phyloP scores from a whole-genome alignment of 2,888 invertebrate genomes.

The Cephalotes varians region DNA sequence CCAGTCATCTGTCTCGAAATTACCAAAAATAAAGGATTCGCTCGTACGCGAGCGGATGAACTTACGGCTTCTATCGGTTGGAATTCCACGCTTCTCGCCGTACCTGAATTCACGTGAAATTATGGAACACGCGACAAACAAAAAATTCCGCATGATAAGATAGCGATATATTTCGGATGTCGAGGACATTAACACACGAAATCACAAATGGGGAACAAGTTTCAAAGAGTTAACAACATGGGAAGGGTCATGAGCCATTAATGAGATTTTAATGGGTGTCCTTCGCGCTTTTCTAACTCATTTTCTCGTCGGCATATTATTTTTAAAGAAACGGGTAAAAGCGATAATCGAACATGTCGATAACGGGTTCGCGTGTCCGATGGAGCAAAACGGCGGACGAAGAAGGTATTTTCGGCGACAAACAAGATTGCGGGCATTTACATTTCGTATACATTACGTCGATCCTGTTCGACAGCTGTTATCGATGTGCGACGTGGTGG shows the following conservation, averaged over 20 bases:
- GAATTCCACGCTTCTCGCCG: conserved; percentile 55
- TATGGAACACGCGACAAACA: conserved; percentile 33
- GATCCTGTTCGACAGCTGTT: conserved; percentile 41
- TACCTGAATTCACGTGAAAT: conserved; percentile 50
- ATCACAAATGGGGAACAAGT: conserved; percentile 4
- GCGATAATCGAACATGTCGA: conserved; percentile 22
- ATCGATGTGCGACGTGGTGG: conserved; percentile 34
- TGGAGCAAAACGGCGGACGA: neutral
- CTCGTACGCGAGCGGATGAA: conserved; percentile 7
- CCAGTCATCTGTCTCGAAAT: conserved; percentile 76
- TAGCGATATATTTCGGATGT: conserved; percentile 32
- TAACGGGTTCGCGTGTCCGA: conserved; percentile 16
- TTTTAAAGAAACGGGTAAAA: neutral
- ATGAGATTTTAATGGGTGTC: conserved; percentile 48
- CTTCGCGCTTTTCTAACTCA: conserved; percentile 14
- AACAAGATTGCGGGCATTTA: conserved; percentile 15
- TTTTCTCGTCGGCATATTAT: neutral
- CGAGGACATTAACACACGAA: conserved; percentile 8
- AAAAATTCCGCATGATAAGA: conserved; percentile 25
- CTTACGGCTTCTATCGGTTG: conserved; percentile 35
- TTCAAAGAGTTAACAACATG: conserved; percentile 9
- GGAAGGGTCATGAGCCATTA: conserved; percentile 33
- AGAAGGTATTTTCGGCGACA: conserved; percentile 6
- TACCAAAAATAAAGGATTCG: conserved; percentile 75
- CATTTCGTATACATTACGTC: conserved; percentile 10